Evolutionary conservation across 2,113 vertebrate genomes (phyloP).

Genomic region (Tamias sibiricus): DNA sequence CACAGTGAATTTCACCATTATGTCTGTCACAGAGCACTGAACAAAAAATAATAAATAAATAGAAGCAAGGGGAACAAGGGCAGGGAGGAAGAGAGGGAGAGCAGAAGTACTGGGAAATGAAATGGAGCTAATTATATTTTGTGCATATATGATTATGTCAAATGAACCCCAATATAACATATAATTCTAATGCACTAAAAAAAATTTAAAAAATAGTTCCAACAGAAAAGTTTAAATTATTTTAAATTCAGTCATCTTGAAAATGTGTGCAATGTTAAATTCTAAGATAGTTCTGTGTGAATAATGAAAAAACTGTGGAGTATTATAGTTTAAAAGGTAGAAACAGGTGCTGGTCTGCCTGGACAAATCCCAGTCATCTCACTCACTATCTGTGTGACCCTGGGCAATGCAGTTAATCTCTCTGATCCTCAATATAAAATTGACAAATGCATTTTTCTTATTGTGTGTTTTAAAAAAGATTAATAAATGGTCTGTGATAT

Average conservation of each 20-base stretch:
- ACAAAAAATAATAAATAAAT: too few relatives aligned
- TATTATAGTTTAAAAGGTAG: not conserved
- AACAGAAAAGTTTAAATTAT: not conserved
- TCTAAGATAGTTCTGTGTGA: not conserved
- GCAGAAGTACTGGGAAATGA: too few relatives aligned
- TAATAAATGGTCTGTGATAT: not conserved
- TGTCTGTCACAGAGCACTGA: too few relatives aligned
- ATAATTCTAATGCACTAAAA: too few relatives aligned
- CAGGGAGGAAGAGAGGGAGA: too few relatives aligned
- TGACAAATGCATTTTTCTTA: not conserved
- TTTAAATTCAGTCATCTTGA: not conserved
- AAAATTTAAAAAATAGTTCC: not conserved
- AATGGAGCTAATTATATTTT: too few relatives aligned
- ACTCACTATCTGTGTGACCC: not conserved
- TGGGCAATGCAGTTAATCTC: not conserved
- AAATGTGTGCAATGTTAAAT: not conserved
- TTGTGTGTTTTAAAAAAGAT: slow-evolving; percentile 16
- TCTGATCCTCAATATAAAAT: not conserved
- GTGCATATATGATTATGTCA: too few relatives aligned
- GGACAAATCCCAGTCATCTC: not conserved
- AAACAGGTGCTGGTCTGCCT: not conserved
- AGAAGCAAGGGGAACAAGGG: too few relatives aligned
- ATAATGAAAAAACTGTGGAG: not conserved
- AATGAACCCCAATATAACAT: too few relatives aligned
- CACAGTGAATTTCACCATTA: too few relatives aligned